Evolutionary conservation across 2,113 vertebrate genomes (phyloP), one percentile per base, ranked within the genome.

Genomic region (Tylochromis polylepis): DNA sequence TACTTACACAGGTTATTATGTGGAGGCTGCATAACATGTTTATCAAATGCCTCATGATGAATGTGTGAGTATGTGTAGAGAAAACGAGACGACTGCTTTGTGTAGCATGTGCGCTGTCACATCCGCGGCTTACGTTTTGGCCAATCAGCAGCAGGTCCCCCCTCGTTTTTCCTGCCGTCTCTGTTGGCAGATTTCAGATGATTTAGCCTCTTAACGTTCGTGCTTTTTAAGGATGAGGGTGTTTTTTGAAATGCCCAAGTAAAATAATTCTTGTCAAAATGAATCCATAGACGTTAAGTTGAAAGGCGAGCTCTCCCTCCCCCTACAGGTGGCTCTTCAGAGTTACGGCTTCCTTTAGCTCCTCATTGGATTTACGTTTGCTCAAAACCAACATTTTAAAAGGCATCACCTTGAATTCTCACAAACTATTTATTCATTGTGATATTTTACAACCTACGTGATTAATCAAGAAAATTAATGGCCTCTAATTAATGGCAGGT

Each of bases 1-100:
- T 67, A 46, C 92, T 93, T 89, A 91, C 83, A 88, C 81, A 1
- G 88, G 87, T 89, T 83, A 80, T 87, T 87, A 80, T 3, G 55
- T 59, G 41, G 81, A 1, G n/a, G 80, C 82, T 58, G 49, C 46
- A 24, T 29, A 81, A 65, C 55, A 2, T 11, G 72, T 43, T 85
- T 58, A 88, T 92, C 86, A 88, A 78, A 89, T 3, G 70, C 65
- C 46, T 49, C 51, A 3, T 79, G 79, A 85, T 86, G 83, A 80
- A 87, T 75, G 84, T 16, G 60, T 53, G 75, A 59, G 82, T 8
- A 22, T n/a, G 67, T 22, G 51, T 15, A 2, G 75, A 67, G 29
- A 36, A 36, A 11, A 31, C 4, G 46, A 15, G 18, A 4, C 5
- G 11, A 11, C 46, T 55, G 41, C 24, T 70, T 7, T 11, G 60